phyloP scores from a whole-genome alignment of 2,797 vertebrate genomes.

The Todus mexicanus region DNA sequence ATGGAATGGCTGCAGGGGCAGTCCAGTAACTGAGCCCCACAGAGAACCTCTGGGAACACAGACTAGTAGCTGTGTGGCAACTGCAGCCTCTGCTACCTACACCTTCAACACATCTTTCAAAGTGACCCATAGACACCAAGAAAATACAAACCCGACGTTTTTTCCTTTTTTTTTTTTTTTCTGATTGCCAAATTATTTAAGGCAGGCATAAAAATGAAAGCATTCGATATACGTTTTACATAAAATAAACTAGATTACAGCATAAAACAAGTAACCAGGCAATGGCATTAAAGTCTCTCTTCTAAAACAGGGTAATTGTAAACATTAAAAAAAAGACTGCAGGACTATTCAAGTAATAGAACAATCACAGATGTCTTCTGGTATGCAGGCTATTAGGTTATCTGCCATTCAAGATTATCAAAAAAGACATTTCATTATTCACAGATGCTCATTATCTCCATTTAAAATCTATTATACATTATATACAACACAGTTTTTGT shows the following conservation, averaged over 20 bases:
- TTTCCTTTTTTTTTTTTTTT: slow-evolving; percentile 96
- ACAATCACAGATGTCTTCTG: slow-evolving; percentile 89
- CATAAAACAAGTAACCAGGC: slow-evolving; percentile 90
- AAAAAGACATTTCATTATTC: slow-evolving; percentile 84
- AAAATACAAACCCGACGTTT: slow-evolving; percentile 77
- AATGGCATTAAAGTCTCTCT: slow-evolving; percentile 88
- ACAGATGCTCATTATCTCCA: slow-evolving; percentile 88
- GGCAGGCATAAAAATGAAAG: slow-evolving; percentile 99
- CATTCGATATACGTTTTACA: slow-evolving; percentile 89
- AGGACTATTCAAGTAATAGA: slow-evolving; percentile 97
- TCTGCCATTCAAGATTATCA: slow-evolving; percentile 85
- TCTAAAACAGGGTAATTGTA: slow-evolving; percentile 92
- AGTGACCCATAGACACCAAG: slow-evolving; percentile 51
- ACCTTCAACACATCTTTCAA: neutral
- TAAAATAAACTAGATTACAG: slow-evolving; percentile 90
- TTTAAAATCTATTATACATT: slow-evolving; percentile 92
- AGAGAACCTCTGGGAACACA: neutral
- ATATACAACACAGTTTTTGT: slow-evolving; percentile 94
- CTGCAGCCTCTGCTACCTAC: neutral
- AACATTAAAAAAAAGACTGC: slow-evolving; percentile 91
- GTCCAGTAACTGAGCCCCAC: neutral
- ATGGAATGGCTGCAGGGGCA: neutral
- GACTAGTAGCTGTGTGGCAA: neutral
- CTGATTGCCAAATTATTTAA: slow-evolving; percentile 99
- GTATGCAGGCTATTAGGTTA: slow-evolving; percentile 82